Evolutionary conservation across 2,888 invertebrate species (phyloP).

Genomic region (Automeris io): DNA sequence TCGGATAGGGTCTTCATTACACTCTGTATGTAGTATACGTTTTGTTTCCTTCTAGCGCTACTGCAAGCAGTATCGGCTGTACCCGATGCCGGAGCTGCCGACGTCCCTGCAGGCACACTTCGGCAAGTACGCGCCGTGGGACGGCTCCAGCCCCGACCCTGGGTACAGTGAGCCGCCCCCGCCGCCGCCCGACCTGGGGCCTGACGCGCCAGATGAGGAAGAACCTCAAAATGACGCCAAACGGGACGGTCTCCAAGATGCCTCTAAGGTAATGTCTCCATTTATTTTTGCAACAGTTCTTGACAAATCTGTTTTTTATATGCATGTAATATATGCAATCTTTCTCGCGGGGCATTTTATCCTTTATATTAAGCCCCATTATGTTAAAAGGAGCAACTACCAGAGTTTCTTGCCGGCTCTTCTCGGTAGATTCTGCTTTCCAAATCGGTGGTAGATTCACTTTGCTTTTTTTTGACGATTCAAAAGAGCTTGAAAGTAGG

Average conservation of each 20-base stretch:
- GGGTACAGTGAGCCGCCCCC: constrained; percentile 20
- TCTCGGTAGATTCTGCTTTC: too few relatives aligned
- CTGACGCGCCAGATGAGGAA: constrained; percentile 10
- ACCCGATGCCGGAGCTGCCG: constrained; percentile 51
- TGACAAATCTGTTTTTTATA: too few relatives aligned
- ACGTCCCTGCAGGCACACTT: constrained; percentile 42
- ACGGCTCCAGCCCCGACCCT: constrained; percentile 33
- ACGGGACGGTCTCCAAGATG: constrained; percentile 25
- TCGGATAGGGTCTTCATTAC: too few relatives aligned
- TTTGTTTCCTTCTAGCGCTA: constrained; percentile 35
- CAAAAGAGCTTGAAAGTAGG: too few relatives aligned
- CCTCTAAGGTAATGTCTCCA: constrained; percentile 11
- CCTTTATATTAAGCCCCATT: too few relatives aligned
- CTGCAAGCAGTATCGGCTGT: constrained; percentile 54
- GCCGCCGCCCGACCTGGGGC: constrained; percentile 17
- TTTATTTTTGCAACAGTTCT: too few relatives aligned
- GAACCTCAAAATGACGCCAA: not conserved
- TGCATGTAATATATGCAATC: too few relatives aligned
- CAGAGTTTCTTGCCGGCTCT: too few relatives aligned
- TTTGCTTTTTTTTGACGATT: too few relatives aligned
- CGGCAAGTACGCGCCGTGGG: constrained; percentile 36
- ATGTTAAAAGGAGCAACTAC: too few relatives aligned
- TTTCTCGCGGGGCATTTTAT: too few relatives aligned
- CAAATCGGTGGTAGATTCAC: too few relatives aligned
- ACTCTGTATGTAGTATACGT: not conserved